phyloP scores from a whole-genome alignment of 2,113 vertebrate species.

The Hippolais icterina region DNA sequence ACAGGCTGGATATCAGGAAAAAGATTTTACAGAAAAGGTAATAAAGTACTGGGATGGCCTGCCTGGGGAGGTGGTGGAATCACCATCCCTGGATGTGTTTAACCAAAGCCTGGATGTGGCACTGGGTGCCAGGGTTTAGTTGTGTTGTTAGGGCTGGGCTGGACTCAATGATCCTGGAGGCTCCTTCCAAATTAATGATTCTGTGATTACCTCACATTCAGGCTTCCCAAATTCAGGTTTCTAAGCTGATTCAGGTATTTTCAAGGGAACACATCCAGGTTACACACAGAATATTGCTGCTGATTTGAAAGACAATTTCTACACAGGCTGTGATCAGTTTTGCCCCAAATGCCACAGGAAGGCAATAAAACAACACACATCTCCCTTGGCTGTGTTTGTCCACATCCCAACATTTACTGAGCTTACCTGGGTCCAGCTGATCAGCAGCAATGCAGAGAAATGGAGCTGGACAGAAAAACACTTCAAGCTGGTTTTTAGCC shows the following conservation, averaged over 20 bases:
- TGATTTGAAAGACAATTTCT: background rate
- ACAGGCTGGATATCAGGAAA: too few relatives aligned
- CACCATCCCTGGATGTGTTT: too few relatives aligned
- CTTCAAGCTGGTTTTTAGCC: background rate
- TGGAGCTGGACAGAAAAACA: background rate
- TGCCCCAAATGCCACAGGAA: background rate
- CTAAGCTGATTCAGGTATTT: background rate
- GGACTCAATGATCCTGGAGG: too few relatives aligned
- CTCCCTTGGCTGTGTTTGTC: background rate
- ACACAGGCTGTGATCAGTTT: background rate
- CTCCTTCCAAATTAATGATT: too few relatives aligned
- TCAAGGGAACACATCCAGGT: background rate
- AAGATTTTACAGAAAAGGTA: too few relatives aligned
- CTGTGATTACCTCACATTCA: background rate
- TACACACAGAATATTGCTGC: background rate
- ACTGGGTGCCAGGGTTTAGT: too few relatives aligned
- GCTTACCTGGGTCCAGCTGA: background rate
- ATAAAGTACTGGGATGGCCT: too few relatives aligned
- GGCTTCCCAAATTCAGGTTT: background rate
- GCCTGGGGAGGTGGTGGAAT: too few relatives aligned
- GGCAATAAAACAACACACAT: fast-evolving
- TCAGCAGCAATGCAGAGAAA: background rate
- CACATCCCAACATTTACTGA: background rate
- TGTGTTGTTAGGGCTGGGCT: too few relatives aligned
- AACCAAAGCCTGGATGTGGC: too few relatives aligned